Conservation (phyloP, 2,797 vertebrate genomes). For the Sebastes alutus region DNA sequence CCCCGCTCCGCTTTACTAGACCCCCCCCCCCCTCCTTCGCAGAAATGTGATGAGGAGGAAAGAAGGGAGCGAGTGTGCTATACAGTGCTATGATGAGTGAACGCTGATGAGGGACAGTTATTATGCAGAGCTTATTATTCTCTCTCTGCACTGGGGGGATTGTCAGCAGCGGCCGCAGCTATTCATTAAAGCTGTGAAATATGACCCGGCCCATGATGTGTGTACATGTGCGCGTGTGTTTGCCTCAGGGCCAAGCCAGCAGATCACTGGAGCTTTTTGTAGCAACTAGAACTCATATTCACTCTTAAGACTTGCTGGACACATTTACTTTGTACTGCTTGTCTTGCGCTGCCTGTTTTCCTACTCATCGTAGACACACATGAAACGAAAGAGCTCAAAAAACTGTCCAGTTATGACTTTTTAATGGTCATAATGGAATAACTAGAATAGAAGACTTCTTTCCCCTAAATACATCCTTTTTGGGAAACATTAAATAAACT, state of each 20-base stretch:
- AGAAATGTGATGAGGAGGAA: constrained; percentile 31
- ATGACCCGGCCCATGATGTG: constrained; percentile 40
- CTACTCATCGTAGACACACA: not conserved
- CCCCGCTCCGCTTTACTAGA: constrained; percentile 52
- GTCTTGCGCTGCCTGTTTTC: not conserved
- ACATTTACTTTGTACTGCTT: constrained; percentile 23
- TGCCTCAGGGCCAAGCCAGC: constrained; percentile 28
- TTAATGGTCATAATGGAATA: constrained; percentile 3
- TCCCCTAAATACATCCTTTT: constrained; percentile 1
- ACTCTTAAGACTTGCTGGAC: constrained; percentile 25
- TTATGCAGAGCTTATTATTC: constrained; percentile 78
- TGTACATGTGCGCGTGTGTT: constrained; percentile 32
- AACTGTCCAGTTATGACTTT: constrained; percentile 1
- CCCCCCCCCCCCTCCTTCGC: constrained; percentile 25
- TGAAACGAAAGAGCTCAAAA: constrained; percentile 1
- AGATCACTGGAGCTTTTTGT: constrained; percentile 32
- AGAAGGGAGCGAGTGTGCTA: constrained; percentile 15
- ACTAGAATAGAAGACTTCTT: not conserved
- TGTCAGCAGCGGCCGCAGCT: constrained; percentile 46
- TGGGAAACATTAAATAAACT: constrained; percentile 3
- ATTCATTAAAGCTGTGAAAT: constrained; percentile 80
- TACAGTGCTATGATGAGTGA: constrained; percentile 60
- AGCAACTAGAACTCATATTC: constrained; percentile 30
- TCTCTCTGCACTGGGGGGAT: constrained; percentile 49
- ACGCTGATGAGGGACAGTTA: constrained; percentile 76